Evolutionary conservation across 1,140 invertebrate genomes (phyloP).

Genomic region (Zophobas atratus): DNA sequence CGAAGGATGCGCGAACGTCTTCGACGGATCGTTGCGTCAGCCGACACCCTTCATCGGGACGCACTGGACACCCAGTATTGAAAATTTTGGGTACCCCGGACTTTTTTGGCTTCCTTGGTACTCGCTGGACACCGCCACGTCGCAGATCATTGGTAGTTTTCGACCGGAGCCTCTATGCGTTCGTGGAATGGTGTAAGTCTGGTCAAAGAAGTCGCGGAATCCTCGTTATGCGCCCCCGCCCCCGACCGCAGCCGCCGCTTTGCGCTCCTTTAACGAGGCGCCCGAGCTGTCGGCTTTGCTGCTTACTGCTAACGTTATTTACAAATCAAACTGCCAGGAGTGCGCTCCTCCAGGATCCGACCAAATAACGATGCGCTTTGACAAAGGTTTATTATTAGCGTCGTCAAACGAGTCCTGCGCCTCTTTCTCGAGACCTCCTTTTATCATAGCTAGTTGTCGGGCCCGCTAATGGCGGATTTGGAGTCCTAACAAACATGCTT

Average conservation of each 20-base stretch:
- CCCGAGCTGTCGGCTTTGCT: constrained; percentile 20
- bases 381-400: constrained; percentile 57
- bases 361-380: constrained; percentile 55
- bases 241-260: background rate
- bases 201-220: no score
- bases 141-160: no score
- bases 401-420: constrained; percentile 50
- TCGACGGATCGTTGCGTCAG: constrained; percentile 25
- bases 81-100: no score
- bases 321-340: constrained; percentile 44
- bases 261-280: constrained; percentile 12
- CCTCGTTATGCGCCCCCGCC: background rate
- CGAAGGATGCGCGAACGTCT: constrained; percentile 23
- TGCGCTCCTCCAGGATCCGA: constrained; percentile 41
- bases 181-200: background rate
- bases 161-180: background rate
- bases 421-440: constrained; percentile 44
- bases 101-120: no score
- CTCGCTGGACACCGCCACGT: no score
- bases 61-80: no score
- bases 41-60: no score
- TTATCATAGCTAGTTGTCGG: constrained; percentile 49
- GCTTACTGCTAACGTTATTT: constrained; percentile 44
- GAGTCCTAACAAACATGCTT: constrained; percentile 52
- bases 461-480: constrained; percentile 54